Conservation (phyloP, 2,888 invertebrate species). For the Marasmarcha lunaedactyla region DNA sequence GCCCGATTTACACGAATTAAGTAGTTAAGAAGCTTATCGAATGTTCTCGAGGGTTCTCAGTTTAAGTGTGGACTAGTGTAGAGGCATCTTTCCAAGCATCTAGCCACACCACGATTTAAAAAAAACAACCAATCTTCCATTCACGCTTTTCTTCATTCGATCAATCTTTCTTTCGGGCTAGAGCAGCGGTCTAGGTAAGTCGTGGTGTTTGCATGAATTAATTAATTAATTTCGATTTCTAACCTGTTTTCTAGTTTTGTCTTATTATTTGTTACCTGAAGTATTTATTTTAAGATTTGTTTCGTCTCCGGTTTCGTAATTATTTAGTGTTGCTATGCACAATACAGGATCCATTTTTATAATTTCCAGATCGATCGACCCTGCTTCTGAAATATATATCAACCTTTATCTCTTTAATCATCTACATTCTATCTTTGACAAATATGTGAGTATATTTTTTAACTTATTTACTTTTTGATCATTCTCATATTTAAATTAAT, state of each 20-base stretch:
- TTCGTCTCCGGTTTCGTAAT: no score
- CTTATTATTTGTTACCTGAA: not conserved
- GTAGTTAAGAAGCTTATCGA: no score
- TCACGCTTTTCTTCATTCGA: no score
- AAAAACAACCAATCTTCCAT: not conserved
- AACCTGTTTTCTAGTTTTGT: constrained; percentile 4
- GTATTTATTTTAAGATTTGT: no score
- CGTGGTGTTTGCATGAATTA: constrained; percentile 26
- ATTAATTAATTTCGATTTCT: constrained; percentile 6
- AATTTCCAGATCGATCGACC: constrained; percentile 46
- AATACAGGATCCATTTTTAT: constrained; percentile 11
- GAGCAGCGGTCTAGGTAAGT: constrained; percentile 62
- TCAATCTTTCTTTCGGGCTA: constrained; percentile 28
- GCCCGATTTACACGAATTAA: no score
- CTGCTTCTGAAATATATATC: constrained; percentile 33
- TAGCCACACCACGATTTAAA: no score
- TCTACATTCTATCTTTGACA: constrained; percentile 20
- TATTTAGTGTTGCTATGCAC: no score
- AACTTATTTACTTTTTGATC: not conserved
- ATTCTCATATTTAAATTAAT: no score
- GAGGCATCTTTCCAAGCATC: no score
- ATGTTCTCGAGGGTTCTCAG: no score
- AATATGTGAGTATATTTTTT: constrained; percentile 42
- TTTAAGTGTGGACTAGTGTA: no score
- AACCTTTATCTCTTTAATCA: constrained; percentile 34